These are phyloP conservation scores for Yponomeuta plumbellus DNA, from an alignment of 2,888 invertebrate species.

Conservation along the genomic window DNA sequence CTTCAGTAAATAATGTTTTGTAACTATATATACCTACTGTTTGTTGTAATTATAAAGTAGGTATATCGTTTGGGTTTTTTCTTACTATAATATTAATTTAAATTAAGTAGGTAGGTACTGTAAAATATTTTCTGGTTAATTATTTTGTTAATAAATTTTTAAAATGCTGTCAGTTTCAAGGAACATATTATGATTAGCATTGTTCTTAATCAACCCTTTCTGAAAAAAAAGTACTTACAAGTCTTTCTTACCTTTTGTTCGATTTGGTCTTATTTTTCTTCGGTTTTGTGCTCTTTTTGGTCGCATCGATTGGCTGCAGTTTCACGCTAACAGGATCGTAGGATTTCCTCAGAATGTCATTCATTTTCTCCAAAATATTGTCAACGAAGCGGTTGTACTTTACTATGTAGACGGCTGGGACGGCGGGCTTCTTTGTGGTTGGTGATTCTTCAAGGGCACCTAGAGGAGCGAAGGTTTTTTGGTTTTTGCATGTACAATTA, in stretches of 20 bases:
- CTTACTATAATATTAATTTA: too few relatives aligned
- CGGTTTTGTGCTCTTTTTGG: slow-evolving; percentile 71
- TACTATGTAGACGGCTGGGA: slow-evolving; percentile 84
- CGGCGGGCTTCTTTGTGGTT: slow-evolving; percentile 50
- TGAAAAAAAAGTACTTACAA: too few relatives aligned
- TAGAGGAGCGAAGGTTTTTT: slow-evolving; percentile 32
- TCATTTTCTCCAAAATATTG: slow-evolving; percentile 87
- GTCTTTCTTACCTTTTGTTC: slow-evolving; percentile 49
- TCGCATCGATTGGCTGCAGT: slow-evolving; percentile 74
- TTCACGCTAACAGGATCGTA: slow-evolving; percentile 92
- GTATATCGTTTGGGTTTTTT: too few relatives aligned
- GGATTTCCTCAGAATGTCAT: slow-evolving; percentile 84
- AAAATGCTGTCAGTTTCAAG: too few relatives aligned
- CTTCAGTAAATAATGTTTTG: slow-evolving; percentile 1
- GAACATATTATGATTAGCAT: too few relatives aligned
- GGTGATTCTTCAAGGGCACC: slow-evolving; percentile 63
- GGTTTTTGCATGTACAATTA: too few relatives aligned
- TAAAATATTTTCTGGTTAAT: too few relatives aligned
- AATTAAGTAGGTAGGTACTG: too few relatives aligned
- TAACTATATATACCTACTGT: background rate
- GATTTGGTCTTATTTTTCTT: slow-evolving; percentile 63
- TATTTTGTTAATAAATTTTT: too few relatives aligned
- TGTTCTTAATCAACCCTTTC: too few relatives aligned
- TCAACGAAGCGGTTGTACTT: slow-evolving; percentile 92
- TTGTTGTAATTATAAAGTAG: too few relatives aligned